Evolutionary conservation across 2,888 invertebrate genomes (phyloP).

Genomic region (Dryomyza anilis): DNA sequence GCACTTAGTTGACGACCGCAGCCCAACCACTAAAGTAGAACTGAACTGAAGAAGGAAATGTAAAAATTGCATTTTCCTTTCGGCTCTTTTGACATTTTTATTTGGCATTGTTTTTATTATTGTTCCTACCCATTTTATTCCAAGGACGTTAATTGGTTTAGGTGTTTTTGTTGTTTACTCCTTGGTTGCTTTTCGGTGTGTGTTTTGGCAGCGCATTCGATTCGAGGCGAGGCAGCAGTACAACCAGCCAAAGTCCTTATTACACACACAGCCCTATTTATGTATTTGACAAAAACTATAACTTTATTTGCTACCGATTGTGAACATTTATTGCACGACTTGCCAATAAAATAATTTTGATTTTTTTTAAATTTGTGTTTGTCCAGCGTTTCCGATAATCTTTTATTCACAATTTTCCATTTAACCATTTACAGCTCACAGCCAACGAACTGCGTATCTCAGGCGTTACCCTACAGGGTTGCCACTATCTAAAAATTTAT

Average conservation of each 20-base stretch:
- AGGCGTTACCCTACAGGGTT: too few species aligned
- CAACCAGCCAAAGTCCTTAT: slow-evolving; percentile 1
- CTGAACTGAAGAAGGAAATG: slow-evolving; percentile 12
- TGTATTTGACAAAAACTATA: neutral
- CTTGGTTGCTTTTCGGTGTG: neutral
- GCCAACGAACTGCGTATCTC: too few species aligned
- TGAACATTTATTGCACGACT: too few species aligned
- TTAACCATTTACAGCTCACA: too few species aligned
- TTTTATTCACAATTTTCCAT: too few species aligned
- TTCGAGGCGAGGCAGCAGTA: neutral
- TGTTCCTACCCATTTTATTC: slow-evolving; percentile 23
- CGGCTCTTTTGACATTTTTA: slow-evolving; percentile 7
- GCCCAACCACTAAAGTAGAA: slow-evolving; percentile 5
- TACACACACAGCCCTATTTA: neutral
- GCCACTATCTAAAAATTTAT: too few species aligned
- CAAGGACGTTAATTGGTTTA: slow-evolving; percentile 22
- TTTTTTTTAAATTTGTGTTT: too few species aligned
- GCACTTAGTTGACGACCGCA: neutral
- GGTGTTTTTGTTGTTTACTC: slow-evolving; percentile 6
- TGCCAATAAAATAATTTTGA: too few species aligned
- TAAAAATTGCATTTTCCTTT: slow-evolving; percentile 12
- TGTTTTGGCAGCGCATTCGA: neutral
- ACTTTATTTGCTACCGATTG: too few species aligned
- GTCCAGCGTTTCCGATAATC: too few species aligned
- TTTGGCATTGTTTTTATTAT: slow-evolving; percentile 7